Evolutionary conservation across 2,797 vertebrate genomes (phyloP).

Genomic region (Zalophus californianus): DNA sequence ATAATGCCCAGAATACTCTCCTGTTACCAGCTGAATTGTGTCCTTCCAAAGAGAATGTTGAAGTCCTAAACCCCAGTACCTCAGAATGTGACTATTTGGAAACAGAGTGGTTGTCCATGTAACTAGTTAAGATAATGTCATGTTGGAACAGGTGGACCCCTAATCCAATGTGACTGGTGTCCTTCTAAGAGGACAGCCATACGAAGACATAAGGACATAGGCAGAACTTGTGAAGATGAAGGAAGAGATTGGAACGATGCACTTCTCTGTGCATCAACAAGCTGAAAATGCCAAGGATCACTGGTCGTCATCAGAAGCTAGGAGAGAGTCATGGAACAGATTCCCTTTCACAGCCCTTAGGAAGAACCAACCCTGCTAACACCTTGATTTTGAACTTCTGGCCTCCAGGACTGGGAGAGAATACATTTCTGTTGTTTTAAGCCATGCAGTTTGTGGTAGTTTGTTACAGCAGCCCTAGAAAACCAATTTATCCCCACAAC

Average conservation of each 20-base stretch:
- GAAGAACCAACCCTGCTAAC: background rate
- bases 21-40: background rate
- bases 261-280: background rate
- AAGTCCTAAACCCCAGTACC: background rate
- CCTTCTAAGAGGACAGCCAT: background rate
- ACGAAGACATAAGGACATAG: background rate
- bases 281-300: background rate
- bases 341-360: background rate
- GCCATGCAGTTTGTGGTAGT: background rate
- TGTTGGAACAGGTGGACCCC: background rate
- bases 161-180: background rate
- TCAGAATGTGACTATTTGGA: background rate
- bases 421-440: background rate
- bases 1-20: rapidly evolving
- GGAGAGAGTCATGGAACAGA: background rate
- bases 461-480: background rate
- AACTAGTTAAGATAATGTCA: background rate
- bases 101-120: background rate
- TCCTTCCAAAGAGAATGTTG: background rate
- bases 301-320: rapidly evolving
- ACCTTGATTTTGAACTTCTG: background rate
- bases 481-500: background rate
- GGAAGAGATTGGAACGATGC: background rate
- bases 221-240: background rate
- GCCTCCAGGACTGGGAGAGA: background rate